Evolutionary conservation across 2,888 invertebrate genomes (phyloP).

Genomic region (Lochmaea crataegi): DNA sequence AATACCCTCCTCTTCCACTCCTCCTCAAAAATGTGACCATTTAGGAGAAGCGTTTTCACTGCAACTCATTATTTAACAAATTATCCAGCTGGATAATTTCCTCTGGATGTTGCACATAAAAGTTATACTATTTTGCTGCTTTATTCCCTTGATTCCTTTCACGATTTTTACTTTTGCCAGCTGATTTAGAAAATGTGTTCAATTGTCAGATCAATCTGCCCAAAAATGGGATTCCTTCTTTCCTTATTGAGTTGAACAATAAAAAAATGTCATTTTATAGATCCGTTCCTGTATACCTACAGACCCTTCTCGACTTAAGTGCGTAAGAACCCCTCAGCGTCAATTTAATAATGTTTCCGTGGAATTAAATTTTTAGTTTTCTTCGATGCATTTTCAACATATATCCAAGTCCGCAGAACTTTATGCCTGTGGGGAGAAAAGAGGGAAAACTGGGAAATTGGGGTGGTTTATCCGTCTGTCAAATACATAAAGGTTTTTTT

Average conservation of each 20-base stretch:
- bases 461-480: constrained; percentile 26
- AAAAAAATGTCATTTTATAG: not conserved
- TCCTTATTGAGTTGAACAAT: not conserved
- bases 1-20: too few species aligned
- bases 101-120: too few species aligned
- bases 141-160: too few species aligned
- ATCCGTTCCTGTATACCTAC: constrained; percentile 21
- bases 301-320: constrained; percentile 53
- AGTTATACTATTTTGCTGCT: too few species aligned
- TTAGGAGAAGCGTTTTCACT: too few species aligned
- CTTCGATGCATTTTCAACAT: constrained; percentile 45
- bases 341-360: constrained; percentile 61
- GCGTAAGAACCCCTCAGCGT: constrained; percentile 62
- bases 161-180: too few species aligned
- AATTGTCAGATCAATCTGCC: too few species aligned
- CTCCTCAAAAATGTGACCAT: too few species aligned
- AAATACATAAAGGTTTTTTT: constrained; percentile 28
- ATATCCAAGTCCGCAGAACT: constrained; percentile 35
- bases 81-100: too few species aligned
- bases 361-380: constrained; percentile 56
- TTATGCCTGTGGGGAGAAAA: constrained; percentile 21
- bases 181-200: too few species aligned
- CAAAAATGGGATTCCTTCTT: not conserved
- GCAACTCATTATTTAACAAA: too few species aligned
- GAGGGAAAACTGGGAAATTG: constrained; percentile 1